Evolutionary conservation across 1,140 invertebrate species (phyloP).

Genomic region (Ips typographus): DNA sequence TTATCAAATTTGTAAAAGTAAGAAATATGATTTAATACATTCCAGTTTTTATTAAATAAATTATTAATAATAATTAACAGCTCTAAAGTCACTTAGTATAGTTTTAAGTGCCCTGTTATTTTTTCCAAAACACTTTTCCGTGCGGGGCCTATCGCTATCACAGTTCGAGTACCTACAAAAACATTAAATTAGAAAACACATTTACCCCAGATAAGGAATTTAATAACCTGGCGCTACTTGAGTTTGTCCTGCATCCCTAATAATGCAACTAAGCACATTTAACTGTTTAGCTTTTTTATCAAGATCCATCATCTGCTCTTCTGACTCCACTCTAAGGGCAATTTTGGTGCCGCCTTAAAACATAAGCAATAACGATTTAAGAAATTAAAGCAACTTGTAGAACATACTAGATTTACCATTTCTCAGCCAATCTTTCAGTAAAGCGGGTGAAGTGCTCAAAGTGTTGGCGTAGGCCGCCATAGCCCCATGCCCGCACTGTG

Average conservation of each 20-base stretch:
- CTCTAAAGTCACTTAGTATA: slow-evolving; percentile 61
- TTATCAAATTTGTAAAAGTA: too few species aligned
- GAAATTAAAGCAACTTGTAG: not conserved
- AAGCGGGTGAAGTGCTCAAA: slow-evolving; percentile 60
- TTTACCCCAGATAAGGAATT: not conserved
- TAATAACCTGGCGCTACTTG: slow-evolving; percentile 74
- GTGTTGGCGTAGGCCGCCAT: slow-evolving; percentile 75
- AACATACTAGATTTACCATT: slow-evolving; percentile 55
- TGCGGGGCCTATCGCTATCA: slow-evolving; percentile 88
- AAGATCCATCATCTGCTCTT: slow-evolving; percentile 66
- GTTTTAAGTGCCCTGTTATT: slow-evolving; percentile 86
- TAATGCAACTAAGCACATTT: slow-evolving; percentile 71
- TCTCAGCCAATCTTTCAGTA: slow-evolving; percentile 73
- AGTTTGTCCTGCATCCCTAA: slow-evolving; percentile 88
- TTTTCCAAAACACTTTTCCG: slow-evolving; percentile 71
- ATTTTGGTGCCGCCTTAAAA: slow-evolving; percentile 54
- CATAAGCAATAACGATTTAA: not conserved
- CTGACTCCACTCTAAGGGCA: slow-evolving; percentile 60
- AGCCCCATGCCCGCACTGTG: slow-evolving; percentile 90
- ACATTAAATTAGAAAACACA: not conserved
- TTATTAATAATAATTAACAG: too few species aligned
- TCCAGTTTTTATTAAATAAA: too few species aligned
- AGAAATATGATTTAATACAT: too few species aligned
- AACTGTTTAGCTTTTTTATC: slow-evolving; percentile 65
- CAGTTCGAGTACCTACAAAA: slow-evolving; percentile 67